Percentiles rank a stretch among this genome's conserved stretches.
These are phyloP conservation scores for Leptopilina drosophilae DNA, from an alignment of 2,888 invertebrate genomes.

Conservation along the genomic window DNA sequence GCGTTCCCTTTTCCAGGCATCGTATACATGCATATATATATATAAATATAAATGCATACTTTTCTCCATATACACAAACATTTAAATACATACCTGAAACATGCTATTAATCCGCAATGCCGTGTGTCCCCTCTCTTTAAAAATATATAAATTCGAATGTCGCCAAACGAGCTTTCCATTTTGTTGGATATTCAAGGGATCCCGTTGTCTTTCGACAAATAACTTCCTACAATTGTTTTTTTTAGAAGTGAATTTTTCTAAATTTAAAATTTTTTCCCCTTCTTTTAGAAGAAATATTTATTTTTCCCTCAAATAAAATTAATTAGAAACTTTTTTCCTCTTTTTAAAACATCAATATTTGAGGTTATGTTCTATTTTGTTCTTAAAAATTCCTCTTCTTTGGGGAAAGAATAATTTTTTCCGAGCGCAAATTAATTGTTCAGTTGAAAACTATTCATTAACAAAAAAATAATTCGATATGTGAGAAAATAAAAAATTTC, in stretches of 20 bases:
- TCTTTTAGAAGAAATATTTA: too few relatives aligned
- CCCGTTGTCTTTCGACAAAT: neutral
- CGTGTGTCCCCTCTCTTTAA: constrained; percentile 22
- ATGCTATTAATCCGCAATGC: constrained; percentile 44
- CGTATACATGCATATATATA: neutral
- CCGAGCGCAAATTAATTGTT: neutral
- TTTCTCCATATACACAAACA: constrained; percentile 22
- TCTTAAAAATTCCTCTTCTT: too few relatives aligned
- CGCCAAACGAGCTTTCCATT: constrained; percentile 54
- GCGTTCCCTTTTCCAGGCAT: constrained; percentile 33
- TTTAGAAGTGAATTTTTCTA: too few relatives aligned
- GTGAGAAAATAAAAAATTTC: neutral
- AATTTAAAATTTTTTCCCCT: too few relatives aligned
- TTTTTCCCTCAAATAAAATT: too few relatives aligned
- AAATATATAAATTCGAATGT: neutral
- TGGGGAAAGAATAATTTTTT: constrained; percentile 43
- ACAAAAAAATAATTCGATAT: neutral
- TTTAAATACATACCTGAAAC: neutral
- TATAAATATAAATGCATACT: constrained; percentile 25
- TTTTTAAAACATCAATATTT: too few relatives aligned
- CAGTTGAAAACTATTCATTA: neutral
- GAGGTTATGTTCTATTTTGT: too few relatives aligned
- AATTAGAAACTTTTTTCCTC: too few relatives aligned
- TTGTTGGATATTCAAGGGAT: constrained; percentile 47
- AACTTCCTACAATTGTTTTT: too few relatives aligned